phyloP scores from a whole-genome alignment of 2,888 invertebrate species.

The Neocrepidodera transversa region DNA sequence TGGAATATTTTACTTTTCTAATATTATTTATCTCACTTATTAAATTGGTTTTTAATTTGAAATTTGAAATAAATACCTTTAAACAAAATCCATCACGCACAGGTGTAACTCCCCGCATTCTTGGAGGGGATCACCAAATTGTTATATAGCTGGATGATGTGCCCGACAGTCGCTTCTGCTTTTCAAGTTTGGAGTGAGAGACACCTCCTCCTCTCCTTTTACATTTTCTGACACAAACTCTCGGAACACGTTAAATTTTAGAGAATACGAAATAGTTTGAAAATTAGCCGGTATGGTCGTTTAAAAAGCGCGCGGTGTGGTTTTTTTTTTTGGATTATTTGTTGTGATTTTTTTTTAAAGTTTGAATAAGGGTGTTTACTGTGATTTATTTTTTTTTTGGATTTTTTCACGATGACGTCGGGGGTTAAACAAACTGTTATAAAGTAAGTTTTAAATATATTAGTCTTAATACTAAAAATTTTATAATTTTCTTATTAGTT shows the following conservation, averaged over 20 bases:
- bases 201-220: conserved; percentile 28
- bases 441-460: conserved; percentile 61
- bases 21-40: no score
- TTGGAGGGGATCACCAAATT: conserved; percentile 35
- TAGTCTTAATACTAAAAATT: no score
- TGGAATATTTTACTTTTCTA: no score
- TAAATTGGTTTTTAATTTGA: no score
- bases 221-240: background rate
- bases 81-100: background rate
- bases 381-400: conserved; percentile 22
- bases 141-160: conserved; percentile 40
- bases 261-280: background rate
- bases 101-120: conserved; percentile 5
- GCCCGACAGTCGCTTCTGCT: conserved; percentile 36
- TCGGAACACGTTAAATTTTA: background rate
- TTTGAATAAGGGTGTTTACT: background rate
- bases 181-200: conserved; percentile 31
- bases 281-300: conserved; percentile 31
- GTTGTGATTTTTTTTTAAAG: conserved; percentile 22
- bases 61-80: no score
- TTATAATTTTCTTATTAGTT: no score
- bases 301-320: conserved; percentile 26
- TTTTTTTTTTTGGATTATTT: conserved; percentile 17
- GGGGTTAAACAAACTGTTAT: conserved; percentile 65
- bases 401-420: conserved; percentile 58